Percentiles rank a stretch among this genome's conserved stretches.
phyloP scores from a whole-genome alignment of 1,140 invertebrate species.

The Leptopilina clavipes region DNA sequence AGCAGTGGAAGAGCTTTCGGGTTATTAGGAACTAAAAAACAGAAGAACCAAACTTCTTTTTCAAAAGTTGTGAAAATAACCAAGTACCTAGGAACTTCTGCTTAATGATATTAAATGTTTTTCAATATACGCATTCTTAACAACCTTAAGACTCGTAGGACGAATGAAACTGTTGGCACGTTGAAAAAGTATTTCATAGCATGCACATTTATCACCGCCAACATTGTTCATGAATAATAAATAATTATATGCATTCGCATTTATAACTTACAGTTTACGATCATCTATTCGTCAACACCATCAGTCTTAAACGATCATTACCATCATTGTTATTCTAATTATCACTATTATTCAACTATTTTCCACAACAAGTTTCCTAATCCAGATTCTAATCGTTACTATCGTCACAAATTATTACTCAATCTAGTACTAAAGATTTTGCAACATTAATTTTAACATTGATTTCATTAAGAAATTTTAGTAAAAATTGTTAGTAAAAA shows the following conservation, averaged over 20 bases:
- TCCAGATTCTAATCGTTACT: neutral
- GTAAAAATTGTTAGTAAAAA: no score
- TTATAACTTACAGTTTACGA: slow-evolving; percentile 1
- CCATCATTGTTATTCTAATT: neutral
- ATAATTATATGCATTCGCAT: slow-evolving; percentile 3
- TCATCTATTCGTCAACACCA: neutral
- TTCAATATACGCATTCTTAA: no score
- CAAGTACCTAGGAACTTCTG: no score
- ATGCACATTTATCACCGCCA: slow-evolving; percentile 5
- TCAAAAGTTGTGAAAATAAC: no score
- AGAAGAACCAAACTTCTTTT: no score
- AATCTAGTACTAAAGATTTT: neutral
- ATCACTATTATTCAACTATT: neutral
- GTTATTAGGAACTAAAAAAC: no score
- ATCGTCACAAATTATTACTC: neutral
- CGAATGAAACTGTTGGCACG: neutral
- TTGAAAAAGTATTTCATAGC: slow-evolving; percentile 1
- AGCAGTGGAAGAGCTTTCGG: no score
- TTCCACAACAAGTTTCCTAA: neutral
- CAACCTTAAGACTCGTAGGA: neutral
- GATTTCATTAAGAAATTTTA: no score
- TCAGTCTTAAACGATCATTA: neutral
- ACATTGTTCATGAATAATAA: slow-evolving; percentile 20
- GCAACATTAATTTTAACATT: no score
- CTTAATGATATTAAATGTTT: no score